Conservation (phyloP, 2,113 vertebrate genomes). For the Oncorhynchus clarkii region DNA sequence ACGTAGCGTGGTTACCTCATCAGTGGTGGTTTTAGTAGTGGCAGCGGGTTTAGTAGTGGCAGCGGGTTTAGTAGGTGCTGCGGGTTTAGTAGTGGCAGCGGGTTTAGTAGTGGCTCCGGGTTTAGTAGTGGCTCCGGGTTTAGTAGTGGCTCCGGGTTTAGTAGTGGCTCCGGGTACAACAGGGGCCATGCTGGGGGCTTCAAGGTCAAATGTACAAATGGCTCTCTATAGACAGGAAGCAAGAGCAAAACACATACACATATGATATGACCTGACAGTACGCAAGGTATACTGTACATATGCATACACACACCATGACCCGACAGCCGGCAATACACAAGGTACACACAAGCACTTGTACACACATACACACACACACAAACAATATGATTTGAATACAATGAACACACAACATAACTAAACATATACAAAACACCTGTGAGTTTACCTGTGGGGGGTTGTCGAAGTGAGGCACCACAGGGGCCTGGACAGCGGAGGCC, state of each 20-base stretch:
- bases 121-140: no score
- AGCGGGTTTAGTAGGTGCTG: neutral
- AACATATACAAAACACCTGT: neutral
- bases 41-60: neutral
- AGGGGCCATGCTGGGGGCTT: neutral
- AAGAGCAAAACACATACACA: neutral
- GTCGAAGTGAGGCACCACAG: slow-evolving; percentile 14
- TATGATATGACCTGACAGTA: neutral
- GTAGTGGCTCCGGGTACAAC: no score
- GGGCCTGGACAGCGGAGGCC: slow-evolving; percentile 15
- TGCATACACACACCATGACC: no score
- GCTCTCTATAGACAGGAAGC: neutral
- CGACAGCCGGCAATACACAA: neutral
- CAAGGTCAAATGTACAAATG: neutral
- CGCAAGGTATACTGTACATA: no score
- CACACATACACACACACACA: neutral
- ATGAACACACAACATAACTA: no score
- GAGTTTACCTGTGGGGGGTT: slow-evolving; percentile 7
- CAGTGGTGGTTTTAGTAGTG: neutral
- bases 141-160: neutral
- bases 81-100: no score
- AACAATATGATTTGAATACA: no score
- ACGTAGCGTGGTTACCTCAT: neutral
- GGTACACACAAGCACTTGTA: neutral
- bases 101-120: no score